Percentiles rank a stretch among this genome's conserved stretches.
Conservation (phyloP, 2,113 vertebrate genomes). For the Eretmochelys imbricata region DNA sequence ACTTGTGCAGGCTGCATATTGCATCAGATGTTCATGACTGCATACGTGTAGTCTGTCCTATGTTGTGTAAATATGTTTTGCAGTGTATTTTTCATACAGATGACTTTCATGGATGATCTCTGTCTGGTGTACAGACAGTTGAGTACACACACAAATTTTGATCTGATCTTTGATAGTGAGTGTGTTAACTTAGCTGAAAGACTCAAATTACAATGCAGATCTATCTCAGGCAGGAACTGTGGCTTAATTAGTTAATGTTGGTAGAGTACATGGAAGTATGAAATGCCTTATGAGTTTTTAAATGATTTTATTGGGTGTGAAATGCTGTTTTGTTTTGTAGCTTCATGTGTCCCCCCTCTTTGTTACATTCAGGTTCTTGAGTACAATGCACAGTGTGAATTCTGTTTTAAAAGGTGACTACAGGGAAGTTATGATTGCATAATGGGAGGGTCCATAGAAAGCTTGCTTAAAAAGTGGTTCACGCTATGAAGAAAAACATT, state of each 20-base stretch:
- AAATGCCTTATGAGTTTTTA: background rate
- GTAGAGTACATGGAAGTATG: slow-evolving; percentile 27
- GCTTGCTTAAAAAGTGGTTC: background rate
- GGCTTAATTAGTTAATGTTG: slow-evolving; percentile 12
- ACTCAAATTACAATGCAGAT: slow-evolving; percentile 10
- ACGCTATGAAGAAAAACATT: background rate
- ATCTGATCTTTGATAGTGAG: background rate
- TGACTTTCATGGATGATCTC: background rate
- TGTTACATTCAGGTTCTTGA: background rate
- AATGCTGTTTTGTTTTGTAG: background rate
- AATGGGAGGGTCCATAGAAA: background rate
- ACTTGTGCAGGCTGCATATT: background rate
- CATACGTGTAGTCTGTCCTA: background rate
- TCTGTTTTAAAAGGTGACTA: background rate
- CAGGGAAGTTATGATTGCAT: background rate
- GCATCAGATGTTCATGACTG: background rate
- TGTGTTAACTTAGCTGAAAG: background rate
- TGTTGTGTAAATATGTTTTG: slow-evolving; percentile 17
- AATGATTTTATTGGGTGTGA: background rate
- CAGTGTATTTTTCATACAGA: slow-evolving; percentile 30
- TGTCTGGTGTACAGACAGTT: no score
- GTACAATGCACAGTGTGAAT: rapidly evolving
- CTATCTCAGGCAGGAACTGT: slow-evolving; percentile 1
- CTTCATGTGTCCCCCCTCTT: background rate
- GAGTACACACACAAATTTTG: background rate